A percentile compares a stretch with the other conserved stretches of the same genome.
These are phyloP conservation scores for Epirrhoe alternata DNA, from an alignment of 2,888 invertebrate species.

Conservation along the genomic window DNA sequence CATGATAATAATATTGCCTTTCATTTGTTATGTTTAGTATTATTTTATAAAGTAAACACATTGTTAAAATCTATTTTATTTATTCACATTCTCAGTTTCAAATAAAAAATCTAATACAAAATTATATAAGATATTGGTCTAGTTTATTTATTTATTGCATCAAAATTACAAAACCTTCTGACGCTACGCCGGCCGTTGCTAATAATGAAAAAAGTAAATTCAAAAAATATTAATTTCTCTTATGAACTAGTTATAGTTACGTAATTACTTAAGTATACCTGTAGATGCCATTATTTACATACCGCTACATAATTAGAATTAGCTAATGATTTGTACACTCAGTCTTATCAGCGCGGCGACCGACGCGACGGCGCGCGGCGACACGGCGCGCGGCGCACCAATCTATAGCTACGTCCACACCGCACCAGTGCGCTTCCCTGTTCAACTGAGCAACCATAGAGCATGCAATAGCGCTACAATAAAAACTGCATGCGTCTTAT, in stretches of 20 bases:
- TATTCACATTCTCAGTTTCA: not conserved
- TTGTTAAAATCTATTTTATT: not conserved
- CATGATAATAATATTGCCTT: no score
- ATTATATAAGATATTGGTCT: not conserved
- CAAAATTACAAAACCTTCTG: not conserved
- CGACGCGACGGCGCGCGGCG: no score
- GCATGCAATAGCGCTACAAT: no score
- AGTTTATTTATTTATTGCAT: no score
- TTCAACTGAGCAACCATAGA: no score
- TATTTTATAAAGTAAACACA: not conserved
- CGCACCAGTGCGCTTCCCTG: no score
- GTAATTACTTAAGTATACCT: not conserved
- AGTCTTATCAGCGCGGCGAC: slow-evolving; percentile 53
- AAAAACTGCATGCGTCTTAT: no score
- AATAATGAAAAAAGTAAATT: not conserved
- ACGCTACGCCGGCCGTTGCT: not conserved
- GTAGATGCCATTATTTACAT: not conserved
- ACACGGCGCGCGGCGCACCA: no score
- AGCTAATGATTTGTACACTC: slow-evolving; percentile 45
- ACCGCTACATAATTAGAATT: not conserved
- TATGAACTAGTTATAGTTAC: not conserved
- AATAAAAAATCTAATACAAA: not conserved
- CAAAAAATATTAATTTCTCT: not conserved
- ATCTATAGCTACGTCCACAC: no score
- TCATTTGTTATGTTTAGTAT: not conserved